Percentiles rank a stretch among this genome's conserved stretches.
Evolutionary conservation across 2,888 invertebrate species (phyloP).

Genomic region (Xestia ashworthii): DNA sequence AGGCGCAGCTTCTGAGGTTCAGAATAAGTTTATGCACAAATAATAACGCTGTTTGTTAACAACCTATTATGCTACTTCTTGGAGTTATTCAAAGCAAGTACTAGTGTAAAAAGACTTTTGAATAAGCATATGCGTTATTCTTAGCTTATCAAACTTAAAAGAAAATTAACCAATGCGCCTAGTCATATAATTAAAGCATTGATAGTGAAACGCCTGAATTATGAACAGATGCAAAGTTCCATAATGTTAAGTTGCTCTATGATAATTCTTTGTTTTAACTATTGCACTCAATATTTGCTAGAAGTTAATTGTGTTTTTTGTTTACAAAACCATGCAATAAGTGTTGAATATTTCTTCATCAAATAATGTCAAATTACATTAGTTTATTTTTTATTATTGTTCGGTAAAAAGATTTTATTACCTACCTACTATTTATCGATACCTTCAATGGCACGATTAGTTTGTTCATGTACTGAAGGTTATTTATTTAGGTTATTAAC

Average conservation of each 20-base stretch:
- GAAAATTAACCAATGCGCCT: neutral
- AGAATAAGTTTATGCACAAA: neutral
- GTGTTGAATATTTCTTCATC: conserved; percentile 33
- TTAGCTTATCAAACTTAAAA: neutral
- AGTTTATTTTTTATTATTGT: conserved; percentile 18
- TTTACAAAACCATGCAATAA: conserved; percentile 34
- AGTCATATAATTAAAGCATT: neutral
- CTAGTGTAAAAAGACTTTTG: too few species aligned
- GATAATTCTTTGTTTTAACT: neutral
- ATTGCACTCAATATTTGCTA: neutral
- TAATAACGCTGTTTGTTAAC: neutral
- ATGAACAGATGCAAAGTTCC: conserved; percentile 15
- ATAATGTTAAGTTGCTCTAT: neutral
- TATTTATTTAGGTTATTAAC: conserved; percentile 30
- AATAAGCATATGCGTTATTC: neutral
- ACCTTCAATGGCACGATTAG: neutral
- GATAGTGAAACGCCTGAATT: conserved; percentile 3
- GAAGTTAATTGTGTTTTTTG: conserved; percentile 11
- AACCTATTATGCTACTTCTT: neutral
- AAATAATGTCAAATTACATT: neutral
- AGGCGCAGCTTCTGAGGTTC: neutral
- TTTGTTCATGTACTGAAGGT: neutral
- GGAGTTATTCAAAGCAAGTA: neutral
- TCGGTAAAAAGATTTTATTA: neutral
- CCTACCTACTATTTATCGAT: neutral